Conservation (phyloP, 2,113 vertebrate species). For the Sapajus apella region DNA sequence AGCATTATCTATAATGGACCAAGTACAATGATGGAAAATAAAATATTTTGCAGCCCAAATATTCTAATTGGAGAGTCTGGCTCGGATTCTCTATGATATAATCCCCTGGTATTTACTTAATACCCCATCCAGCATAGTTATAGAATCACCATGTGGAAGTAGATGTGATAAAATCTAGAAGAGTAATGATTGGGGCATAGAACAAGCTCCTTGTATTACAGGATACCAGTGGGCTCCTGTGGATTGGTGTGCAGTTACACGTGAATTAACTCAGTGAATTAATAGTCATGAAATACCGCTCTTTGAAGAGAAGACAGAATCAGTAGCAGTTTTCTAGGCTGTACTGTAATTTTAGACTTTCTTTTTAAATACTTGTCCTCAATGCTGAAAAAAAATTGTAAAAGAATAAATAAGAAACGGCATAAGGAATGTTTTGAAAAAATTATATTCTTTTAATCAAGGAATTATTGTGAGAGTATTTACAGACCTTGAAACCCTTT, state of each 20-base stretch:
- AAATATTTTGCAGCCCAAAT: not conserved
- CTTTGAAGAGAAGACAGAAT: not conserved
- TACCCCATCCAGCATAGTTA: not conserved
- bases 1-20: not conserved
- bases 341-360: slow-evolving; percentile 15
- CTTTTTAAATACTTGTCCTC: not conserved
- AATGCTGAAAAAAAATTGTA: not conserved
- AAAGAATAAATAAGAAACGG: not conserved
- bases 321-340: not conserved
- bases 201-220: not conserved
- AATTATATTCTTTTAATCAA: not conserved
- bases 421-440: not conserved
- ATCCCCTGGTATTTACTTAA: not conserved
- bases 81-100: not conserved
- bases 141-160: not conserved
- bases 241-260: not conserved
- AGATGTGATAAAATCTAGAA: not conserved
- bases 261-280: not conserved
- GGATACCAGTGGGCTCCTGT: not conserved
- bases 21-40: not conserved
- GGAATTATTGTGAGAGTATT: not conserved
- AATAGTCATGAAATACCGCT: not conserved
- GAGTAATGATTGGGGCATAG: not conserved
- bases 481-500: not conserved
- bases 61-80: not conserved